Evolutionary conservation across 2,113 vertebrate species (phyloP).

Genomic region (Ovibos moschatus): DNA sequence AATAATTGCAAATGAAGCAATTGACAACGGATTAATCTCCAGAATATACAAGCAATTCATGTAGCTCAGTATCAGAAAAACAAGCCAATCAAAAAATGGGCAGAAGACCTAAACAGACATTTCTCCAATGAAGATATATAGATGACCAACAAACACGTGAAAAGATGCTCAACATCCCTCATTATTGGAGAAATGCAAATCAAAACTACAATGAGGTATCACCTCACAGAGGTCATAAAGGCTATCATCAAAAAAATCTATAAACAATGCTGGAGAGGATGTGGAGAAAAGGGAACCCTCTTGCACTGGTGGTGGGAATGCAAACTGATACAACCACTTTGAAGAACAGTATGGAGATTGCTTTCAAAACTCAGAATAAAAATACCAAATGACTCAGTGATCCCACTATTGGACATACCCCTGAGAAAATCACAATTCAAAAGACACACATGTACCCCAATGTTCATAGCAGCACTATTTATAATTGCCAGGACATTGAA

Average conservation of each 20-base stretch:
- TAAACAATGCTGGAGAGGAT: neutral
- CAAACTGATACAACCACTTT: neutral
- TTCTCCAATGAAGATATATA: neutral
- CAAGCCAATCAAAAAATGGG: neutral
- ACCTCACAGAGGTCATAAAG: neutral
- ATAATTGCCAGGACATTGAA: neutral
- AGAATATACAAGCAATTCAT: neutral
- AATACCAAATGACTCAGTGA: neutral
- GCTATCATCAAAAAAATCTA: neutral
- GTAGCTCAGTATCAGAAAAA: neutral
- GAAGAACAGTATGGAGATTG: neutral
- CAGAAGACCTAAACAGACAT: neutral
- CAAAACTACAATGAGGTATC: neutral
- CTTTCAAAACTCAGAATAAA: neutral
- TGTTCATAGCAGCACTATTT: neutral
- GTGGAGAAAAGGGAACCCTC: neutral
- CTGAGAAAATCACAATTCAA: neutral
- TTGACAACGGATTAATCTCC: neutral
- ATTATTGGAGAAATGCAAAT: neutral
- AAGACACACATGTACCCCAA: neutral
- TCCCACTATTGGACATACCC: neutral
- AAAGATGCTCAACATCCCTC: neutral
- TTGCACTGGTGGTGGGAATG: neutral
- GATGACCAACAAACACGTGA: neutral
- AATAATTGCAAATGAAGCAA: neutral